These are phyloP conservation scores for Aeoliscus strigatus DNA, from an alignment of 2,797 vertebrate species.

Conservation along the genomic window DNA sequence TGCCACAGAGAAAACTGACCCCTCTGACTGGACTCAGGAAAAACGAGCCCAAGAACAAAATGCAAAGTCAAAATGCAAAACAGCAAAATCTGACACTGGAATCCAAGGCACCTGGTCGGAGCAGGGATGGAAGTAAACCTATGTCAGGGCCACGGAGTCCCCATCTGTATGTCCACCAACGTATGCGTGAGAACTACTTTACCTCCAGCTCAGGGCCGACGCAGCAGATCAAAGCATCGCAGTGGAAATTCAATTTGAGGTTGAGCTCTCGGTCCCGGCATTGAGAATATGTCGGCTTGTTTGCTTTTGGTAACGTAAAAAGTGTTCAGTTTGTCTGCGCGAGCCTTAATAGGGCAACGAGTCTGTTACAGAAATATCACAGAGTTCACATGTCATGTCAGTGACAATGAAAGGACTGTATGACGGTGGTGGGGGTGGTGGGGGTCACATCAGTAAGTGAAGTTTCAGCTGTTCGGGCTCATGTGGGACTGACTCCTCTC, in stretches of 20 bases:
- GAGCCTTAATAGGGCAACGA: conserved; percentile 62
- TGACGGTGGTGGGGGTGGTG: no score
- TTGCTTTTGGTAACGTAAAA: conserved; percentile 24
- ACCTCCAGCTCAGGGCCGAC: conserved; percentile 31
- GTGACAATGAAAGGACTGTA: conserved; percentile 19
- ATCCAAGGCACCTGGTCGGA: no score
- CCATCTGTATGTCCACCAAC: conserved; percentile 7
- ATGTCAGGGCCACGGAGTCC: conserved; percentile 22
- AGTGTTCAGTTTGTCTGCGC: conserved; percentile 15
- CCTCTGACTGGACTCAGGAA: conserved; percentile 8
- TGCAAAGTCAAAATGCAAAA: conserved; percentile 46
- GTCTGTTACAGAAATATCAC: conserved; percentile 31
- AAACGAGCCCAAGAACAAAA: conserved; percentile 23
- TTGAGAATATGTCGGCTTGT: conserved; percentile 41
- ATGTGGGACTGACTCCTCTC: conserved; percentile 42
- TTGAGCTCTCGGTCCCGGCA: conserved; percentile 20
- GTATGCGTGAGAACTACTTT: conserved; percentile 1
- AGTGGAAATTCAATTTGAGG: conserved; percentile 20
- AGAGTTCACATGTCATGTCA: conserved; percentile 29
- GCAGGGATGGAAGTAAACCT: no score
- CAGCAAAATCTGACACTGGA: no score
- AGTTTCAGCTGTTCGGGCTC: conserved; percentile 52
- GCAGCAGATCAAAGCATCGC: conserved; percentile 25
- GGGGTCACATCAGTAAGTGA: no score
- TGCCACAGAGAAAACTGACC: conserved; percentile 1